phyloP scores from a whole-genome alignment of 2,888 invertebrate genomes.

The Scotopteryx bipunctaria region DNA sequence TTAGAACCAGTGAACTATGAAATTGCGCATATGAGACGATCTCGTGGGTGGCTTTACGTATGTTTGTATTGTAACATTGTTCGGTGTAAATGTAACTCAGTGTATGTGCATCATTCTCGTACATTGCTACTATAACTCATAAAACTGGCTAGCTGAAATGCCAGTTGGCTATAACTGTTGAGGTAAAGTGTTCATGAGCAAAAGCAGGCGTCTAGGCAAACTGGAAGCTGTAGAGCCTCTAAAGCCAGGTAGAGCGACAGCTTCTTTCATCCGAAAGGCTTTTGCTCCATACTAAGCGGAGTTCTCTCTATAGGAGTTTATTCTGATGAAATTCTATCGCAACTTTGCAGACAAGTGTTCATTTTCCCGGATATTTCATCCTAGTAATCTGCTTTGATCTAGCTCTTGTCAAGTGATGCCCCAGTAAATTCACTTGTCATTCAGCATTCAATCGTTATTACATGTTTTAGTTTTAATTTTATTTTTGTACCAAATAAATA shows the following conservation, averaged over 20 bases:
- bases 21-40: slow-evolving; percentile 22
- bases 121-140: background rate
- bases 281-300: too few relatives aligned
- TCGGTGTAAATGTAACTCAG: too few relatives aligned
- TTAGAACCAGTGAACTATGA: slow-evolving; percentile 17
- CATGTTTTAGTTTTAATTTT: background rate
- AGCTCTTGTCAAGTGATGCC: too few relatives aligned
- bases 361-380: too few relatives aligned
- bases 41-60: slow-evolving; percentile 12
- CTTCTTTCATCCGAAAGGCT: too few relatives aligned
- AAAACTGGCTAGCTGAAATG: slow-evolving; percentile 12
- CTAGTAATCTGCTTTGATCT: too few relatives aligned
- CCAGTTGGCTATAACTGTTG: slow-evolving; percentile 11
- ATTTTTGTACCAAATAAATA: background rate
- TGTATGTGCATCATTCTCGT: background rate
- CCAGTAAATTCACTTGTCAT: too few relatives aligned
- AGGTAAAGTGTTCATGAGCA: slow-evolving; percentile 22
- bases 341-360: too few relatives aligned
- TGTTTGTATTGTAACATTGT: slow-evolving; percentile 2
- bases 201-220: slow-evolving; percentile 9
- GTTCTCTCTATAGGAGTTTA: too few relatives aligned
- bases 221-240: slow-evolving; percentile 4
- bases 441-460: too few relatives aligned
- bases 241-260: slow-evolving; percentile 3
- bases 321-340: too few relatives aligned